These are phyloP conservation scores for Apodemus speciosus DNA, from an alignment of 2,113 vertebrate species.

Conservation along the genomic window DNA sequence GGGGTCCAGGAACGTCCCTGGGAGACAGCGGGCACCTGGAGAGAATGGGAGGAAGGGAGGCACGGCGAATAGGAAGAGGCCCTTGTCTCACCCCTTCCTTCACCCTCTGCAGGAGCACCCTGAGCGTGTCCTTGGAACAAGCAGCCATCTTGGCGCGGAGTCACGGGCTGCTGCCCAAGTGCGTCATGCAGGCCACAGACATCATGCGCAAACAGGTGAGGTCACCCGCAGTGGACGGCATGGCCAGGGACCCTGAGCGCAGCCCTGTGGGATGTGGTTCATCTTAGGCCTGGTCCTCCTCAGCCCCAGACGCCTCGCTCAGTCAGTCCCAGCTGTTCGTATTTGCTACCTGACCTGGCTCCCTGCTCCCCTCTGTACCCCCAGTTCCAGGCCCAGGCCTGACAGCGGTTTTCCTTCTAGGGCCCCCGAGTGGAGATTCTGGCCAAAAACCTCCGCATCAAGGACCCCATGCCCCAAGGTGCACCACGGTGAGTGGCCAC, in stretches of 20 bases:
- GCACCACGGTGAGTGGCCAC: constrained; percentile 92
- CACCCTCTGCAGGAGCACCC: constrained; percentile 87
- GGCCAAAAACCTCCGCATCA: constrained; percentile 97
- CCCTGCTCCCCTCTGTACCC: rapidly evolving
- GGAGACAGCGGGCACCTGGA: neutral
- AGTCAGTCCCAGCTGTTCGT: neutral
- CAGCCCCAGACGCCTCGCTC: neutral
- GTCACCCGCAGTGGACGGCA: neutral
- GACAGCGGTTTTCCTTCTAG: constrained; percentile 81
- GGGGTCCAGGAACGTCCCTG: neutral
- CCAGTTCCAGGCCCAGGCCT: neutral
- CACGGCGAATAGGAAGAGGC: rapidly evolving
- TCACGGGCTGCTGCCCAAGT: constrained; percentile 95
- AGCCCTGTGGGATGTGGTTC: neutral
- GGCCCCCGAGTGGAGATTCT: constrained; percentile 97
- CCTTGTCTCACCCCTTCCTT: rapidly evolving
- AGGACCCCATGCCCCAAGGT: constrained; percentile 96
- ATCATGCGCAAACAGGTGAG: constrained; percentile 98
- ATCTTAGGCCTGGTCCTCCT: neutral
- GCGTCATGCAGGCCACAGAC: constrained; percentile 98
- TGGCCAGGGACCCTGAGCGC: neutral
- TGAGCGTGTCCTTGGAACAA: constrained; percentile 96
- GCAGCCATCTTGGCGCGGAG: constrained; percentile 93
- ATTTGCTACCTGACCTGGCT: too few relatives aligned
- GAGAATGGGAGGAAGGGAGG: neutral